These are phyloP conservation scores for Chironomus striatipennis DNA, from an alignment of 1,140 invertebrate genomes.

Conservation along the genomic window DNA sequence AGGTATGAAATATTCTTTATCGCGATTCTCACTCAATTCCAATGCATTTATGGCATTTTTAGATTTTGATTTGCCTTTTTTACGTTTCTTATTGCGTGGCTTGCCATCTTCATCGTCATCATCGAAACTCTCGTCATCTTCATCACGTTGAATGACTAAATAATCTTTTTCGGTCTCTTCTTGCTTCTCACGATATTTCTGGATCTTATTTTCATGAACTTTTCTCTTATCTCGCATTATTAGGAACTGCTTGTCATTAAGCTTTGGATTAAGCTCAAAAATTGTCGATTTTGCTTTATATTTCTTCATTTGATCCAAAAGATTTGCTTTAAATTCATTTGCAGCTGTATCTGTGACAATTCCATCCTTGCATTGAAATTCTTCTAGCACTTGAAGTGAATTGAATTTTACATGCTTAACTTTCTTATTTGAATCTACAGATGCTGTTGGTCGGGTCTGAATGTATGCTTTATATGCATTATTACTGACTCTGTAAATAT, in stretches of 20 bases:
- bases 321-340: slow-evolving; percentile 25
- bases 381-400: slow-evolving; percentile 29
- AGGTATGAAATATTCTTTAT: slow-evolving; percentile 69
- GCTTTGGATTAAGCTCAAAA: slow-evolving; percentile 81
- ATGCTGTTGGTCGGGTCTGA: slow-evolving; percentile 74
- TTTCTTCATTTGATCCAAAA: slow-evolving; percentile 27
- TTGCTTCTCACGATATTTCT: slow-evolving; percentile 39
- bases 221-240: slow-evolving; percentile 64
- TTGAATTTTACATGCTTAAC: slow-evolving; percentile 50
- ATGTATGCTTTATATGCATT: slow-evolving; percentile 91
- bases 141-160: slow-evolving; percentile 35
- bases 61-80: slow-evolving; percentile 41
- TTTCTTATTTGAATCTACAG: slow-evolving; percentile 77
- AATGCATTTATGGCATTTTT: slow-evolving; percentile 45
- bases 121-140: slow-evolving; percentile 26
- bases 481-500: slow-evolving; percentile 63
- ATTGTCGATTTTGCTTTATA: slow-evolving; percentile 55
- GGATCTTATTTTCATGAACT: slow-evolving; percentile 53
- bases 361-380: slow-evolving; percentile 32
- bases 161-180: slow-evolving; percentile 36
- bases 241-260: slow-evolving; percentile 60
- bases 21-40: slow-evolving; percentile 48
- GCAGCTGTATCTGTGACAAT: slow-evolving; percentile 31
- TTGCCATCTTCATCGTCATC: slow-evolving; percentile 34
- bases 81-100: neutral